Evolutionary conservation across 2,113 vertebrate genomes (phyloP).

Genomic region (Calidris pygmaea): DNA sequence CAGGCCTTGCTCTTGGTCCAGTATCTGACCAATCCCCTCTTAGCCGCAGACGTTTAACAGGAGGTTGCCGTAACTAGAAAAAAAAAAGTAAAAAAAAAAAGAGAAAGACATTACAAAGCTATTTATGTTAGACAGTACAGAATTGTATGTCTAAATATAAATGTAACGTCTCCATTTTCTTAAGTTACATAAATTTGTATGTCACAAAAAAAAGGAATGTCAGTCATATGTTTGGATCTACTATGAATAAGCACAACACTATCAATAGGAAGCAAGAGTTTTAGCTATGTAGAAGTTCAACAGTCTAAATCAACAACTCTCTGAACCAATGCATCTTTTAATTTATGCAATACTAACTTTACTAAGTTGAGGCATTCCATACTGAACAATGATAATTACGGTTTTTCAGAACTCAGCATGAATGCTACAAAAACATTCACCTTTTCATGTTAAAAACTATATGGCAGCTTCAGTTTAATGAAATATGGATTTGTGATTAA

Average conservation of each 20-base stretch:
- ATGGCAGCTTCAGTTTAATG: neutral
- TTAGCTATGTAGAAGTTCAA: neutral
- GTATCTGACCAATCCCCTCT: conserved; percentile 99
- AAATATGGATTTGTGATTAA: neutral
- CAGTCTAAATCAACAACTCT: neutral
- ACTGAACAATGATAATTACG: neutral
- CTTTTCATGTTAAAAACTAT: neutral
- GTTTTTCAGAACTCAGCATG: neutral
- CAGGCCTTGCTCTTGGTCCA: conserved; percentile 94
- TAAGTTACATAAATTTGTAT: neutral
- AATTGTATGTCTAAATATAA: neutral
- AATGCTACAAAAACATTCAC: neutral
- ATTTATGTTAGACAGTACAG: neutral
- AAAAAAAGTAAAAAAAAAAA: neutral
- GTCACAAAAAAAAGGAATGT: neutral
- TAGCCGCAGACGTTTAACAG: conserved; percentile 93
- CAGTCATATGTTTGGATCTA: neutral
- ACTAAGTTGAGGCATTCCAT: neutral
- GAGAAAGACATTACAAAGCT: neutral
- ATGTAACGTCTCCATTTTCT: neutral
- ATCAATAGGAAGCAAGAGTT: neutral
- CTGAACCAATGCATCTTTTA: neutral
- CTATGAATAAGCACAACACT: neutral
- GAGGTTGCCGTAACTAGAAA: conserved; percentile 89
- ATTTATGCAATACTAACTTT: neutral